phyloP scores from a whole-genome alignment of 2,113 vertebrate genomes.

The Percopsis transmontana region DNA sequence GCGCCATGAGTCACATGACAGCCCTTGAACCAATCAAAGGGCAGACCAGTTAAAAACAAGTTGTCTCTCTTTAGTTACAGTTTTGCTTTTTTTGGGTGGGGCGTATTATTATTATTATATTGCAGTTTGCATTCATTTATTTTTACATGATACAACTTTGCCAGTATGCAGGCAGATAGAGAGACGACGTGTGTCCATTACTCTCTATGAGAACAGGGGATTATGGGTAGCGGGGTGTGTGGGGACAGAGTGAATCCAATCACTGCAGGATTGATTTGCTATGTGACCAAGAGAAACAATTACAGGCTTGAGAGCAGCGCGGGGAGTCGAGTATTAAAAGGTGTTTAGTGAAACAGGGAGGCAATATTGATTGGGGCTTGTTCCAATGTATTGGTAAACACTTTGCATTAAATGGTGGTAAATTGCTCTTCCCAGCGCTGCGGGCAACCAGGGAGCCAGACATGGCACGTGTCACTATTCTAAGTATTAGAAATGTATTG shows the following conservation, averaged over 20 bases:
- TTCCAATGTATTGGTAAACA: slow-evolving; percentile 54
- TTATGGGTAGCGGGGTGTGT: neutral
- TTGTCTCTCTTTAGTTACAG: too few relatives aligned
- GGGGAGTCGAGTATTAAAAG: slow-evolving; percentile 43
- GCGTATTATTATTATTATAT: too few relatives aligned
- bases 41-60: too few relatives aligned
- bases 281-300: slow-evolving; percentile 57
- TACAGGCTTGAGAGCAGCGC: slow-evolving; percentile 35
- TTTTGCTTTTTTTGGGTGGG: too few relatives aligned
- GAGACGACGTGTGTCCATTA: too few relatives aligned
- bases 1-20: too few relatives aligned
- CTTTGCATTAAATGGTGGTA: slow-evolving; percentile 60
- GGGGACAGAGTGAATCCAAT: slow-evolving; percentile 34
- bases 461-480: neutral
- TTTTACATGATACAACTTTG: too few relatives aligned
- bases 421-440: slow-evolving; percentile 35
- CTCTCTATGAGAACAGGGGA: neutral
- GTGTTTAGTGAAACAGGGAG: slow-evolving; percentile 52
- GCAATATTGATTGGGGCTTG: slow-evolving; percentile 47
- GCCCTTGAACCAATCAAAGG: too few relatives aligned
- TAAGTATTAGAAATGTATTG: too few relatives aligned
- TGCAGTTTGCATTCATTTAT: too few relatives aligned
- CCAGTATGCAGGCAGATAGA: too few relatives aligned
- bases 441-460: slow-evolving; percentile 28
- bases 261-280: slow-evolving; percentile 62